A percentile compares a stretch with the other conserved stretches of the same genome.
Evolutionary conservation across 2,888 invertebrate genomes (phyloP).

Genomic region (Conus canariensis): DNA sequence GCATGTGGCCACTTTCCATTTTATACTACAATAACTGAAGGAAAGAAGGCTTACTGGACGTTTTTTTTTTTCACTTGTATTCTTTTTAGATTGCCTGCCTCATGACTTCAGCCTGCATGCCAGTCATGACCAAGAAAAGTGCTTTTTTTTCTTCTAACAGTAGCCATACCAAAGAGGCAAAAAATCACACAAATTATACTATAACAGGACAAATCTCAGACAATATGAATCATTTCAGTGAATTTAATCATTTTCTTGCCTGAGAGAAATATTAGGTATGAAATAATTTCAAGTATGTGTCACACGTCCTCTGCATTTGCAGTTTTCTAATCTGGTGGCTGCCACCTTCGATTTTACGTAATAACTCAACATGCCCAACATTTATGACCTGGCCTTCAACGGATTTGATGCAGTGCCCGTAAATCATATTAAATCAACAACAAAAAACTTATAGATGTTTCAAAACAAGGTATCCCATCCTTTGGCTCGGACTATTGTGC

Average conservation of each 20-base stretch:
- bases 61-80: not conserved
- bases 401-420: not conserved
- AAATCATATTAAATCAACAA: not conserved
- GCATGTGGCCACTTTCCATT: not conserved
- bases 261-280: not conserved
- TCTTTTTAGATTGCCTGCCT: not conserved
- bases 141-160: not conserved
- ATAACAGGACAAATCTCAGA: too few relatives aligned
- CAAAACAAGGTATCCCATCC: too few relatives aligned
- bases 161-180: not conserved
- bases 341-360: not conserved
- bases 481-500: too few relatives aligned
- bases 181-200: not conserved
- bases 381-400: not conserved
- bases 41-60: not conserved
- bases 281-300: not conserved
- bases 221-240: not conserved
- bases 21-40: not conserved
- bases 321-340: not conserved
- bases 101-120: not conserved
- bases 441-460: not conserved
- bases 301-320: not conserved
- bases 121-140: not conserved
- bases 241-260: not conserved
- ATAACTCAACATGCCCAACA: not conserved